phyloP scores from a whole-genome alignment of 2,113 vertebrate species.

The Cariama cristata region DNA sequence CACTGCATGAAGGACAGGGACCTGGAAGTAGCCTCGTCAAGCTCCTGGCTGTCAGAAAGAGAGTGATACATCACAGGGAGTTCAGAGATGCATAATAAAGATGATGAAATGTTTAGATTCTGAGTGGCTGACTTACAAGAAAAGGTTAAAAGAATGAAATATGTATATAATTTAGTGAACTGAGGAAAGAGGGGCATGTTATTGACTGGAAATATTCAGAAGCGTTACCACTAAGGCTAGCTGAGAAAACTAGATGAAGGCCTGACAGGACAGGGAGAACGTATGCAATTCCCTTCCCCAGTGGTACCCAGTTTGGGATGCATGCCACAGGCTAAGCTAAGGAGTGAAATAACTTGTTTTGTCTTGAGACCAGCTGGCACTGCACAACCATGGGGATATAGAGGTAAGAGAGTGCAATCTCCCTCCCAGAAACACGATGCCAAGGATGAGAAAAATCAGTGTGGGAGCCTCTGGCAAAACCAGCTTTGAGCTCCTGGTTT shows the following conservation, averaged over 20 bases:
- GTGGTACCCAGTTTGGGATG: background rate
- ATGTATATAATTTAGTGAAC: constrained; percentile 43
- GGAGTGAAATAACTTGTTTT: background rate
- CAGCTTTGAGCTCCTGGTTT: background rate
- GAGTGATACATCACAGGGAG: background rate
- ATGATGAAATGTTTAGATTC: constrained; percentile 46
- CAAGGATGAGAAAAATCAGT: background rate
- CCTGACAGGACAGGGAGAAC: background rate
- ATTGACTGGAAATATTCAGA: constrained; percentile 8
- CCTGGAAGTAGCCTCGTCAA: background rate
- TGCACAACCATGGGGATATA: background rate
- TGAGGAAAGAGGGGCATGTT: background rate
- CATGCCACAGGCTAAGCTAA: background rate
- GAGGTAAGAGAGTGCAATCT: background rate
- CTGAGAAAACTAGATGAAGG: background rate
- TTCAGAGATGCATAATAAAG: constrained; percentile 39
- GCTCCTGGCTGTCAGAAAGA: background rate
- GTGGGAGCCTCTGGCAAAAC: background rate
- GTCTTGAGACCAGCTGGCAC: background rate
- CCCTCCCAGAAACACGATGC: background rate
- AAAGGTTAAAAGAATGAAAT: constrained; percentile 53
- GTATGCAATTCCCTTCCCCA: background rate
- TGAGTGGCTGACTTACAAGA: constrained; percentile 8
- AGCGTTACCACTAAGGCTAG: background rate
- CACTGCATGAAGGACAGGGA: background rate